Percentiles rank a stretch among this genome's conserved stretches.
Evolutionary conservation across 2,797 vertebrate genomes (phyloP).

Genomic region (Margarornis squamiger): DNA sequence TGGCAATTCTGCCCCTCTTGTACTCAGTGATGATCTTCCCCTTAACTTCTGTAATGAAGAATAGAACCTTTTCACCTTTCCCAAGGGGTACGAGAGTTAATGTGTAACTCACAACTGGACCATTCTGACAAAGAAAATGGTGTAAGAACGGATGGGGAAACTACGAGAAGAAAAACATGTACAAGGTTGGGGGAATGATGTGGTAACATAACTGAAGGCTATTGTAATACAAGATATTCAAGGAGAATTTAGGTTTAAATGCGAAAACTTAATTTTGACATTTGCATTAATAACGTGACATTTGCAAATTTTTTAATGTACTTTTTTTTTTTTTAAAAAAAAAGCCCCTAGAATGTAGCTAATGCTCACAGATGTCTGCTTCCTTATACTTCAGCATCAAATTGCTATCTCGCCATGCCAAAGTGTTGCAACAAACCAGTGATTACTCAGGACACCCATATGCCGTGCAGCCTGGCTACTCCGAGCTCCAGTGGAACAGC

Average conservation of each 20-base stretch:
- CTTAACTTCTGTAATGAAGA: neutral
- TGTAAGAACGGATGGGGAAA: neutral
- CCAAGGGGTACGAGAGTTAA: neutral
- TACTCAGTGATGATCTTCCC: neutral
- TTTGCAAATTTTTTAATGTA: neutral
- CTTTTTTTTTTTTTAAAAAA: neutral
- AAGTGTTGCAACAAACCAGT: constrained; percentile 9
- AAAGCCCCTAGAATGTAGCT: neutral
- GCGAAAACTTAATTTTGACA: neutral
- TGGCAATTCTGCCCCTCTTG: neutral
- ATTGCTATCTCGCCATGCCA: constrained; percentile 12
- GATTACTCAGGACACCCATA: constrained; percentile 14
- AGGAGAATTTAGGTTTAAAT: neutral
- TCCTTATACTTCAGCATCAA: neutral
- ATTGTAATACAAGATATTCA: neutral
- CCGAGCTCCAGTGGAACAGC: rapidly evolving
- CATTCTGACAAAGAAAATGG: neutral
- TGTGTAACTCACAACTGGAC: neutral
- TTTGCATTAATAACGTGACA: neutral
- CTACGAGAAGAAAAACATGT: neutral
- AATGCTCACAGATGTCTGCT: constrained; percentile 18
- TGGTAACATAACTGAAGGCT: rapidly evolving
- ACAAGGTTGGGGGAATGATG: neutral
- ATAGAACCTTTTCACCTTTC: neutral
- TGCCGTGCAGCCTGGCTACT: neutral